A percentile compares a stretch with the other conserved stretches of the same genome.
Evolutionary conservation across 2,797 vertebrate genomes (phyloP).

Genomic region (Megaceryle alcyon): DNA sequence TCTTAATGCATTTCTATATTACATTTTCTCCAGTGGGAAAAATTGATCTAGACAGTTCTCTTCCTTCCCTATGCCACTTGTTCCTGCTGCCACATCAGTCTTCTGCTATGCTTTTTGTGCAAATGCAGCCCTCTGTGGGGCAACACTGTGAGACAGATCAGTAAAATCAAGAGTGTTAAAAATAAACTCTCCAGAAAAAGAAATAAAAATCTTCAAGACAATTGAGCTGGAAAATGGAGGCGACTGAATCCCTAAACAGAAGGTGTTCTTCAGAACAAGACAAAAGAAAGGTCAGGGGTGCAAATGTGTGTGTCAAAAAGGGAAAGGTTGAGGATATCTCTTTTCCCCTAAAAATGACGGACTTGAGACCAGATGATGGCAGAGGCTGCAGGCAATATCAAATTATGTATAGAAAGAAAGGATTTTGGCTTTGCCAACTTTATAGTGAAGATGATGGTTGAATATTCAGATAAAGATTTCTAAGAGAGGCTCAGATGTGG

Average conservation of each 20-base stretch:
- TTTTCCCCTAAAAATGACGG: background rate
- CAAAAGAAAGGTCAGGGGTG: background rate
- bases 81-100: constrained; percentile 46
- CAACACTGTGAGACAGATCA: constrained; percentile 19
- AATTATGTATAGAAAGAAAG: background rate
- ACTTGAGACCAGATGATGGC: background rate
- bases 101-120: constrained; percentile 18
- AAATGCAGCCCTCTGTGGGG: constrained; percentile 46
- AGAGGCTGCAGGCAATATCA: background rate
- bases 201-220: background rate
- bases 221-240: background rate
- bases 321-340: background rate
- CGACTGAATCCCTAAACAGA: constrained; percentile 1
- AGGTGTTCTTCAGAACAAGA: background rate
- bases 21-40: constrained; percentile 18
- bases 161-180: constrained; percentile 23
- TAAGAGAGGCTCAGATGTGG: background rate
- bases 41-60: constrained; percentile 16
- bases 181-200: constrained; percentile 24
- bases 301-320: background rate
- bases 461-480: background rate
- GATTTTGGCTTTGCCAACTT: background rate
- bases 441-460: background rate
- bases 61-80: background rate
- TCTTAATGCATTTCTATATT: background rate